A percentile compares a stretch with the other conserved stretches of the same genome.
phyloP scores from a whole-genome alignment of 1,140 invertebrate species.

The Galleria mellonella region DNA sequence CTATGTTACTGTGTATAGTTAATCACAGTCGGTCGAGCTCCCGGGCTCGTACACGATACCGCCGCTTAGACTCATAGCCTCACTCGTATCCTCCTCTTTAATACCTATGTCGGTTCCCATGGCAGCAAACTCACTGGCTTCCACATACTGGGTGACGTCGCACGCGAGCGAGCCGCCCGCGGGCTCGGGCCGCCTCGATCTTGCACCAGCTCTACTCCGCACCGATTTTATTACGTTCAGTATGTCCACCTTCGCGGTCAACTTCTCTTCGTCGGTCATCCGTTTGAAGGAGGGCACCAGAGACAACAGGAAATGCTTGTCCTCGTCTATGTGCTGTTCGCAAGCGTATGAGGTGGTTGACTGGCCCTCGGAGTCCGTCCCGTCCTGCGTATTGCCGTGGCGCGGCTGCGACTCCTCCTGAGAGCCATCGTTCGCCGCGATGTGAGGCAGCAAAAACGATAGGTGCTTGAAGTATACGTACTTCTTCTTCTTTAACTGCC shows the following conservation, averaged over 20 bases:
- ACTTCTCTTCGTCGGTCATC: conserved; percentile 34
- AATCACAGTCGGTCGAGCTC: no score
- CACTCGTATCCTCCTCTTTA: neutral
- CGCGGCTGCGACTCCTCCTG: neutral
- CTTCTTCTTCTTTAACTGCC: conserved; percentile 21
- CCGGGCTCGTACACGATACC: no score
- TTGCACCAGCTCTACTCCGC: neutral
- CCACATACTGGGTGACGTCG: neutral
- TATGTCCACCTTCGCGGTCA: conserved; percentile 37
- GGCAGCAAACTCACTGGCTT: conserved; percentile 16
- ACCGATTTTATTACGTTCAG: conserved; percentile 26
- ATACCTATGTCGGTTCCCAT: neutral
- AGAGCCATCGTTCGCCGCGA: conserved; percentile 2
- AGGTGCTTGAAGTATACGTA: conserved; percentile 44
- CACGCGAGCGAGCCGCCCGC: no score
- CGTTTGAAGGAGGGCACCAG: conserved; percentile 32
- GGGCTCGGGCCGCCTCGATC: neutral
- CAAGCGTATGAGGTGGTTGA: neutral
- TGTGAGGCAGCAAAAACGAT: conserved; percentile 29
- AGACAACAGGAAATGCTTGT: conserved; percentile 36
- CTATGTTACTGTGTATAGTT: no score
- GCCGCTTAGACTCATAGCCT: no score
- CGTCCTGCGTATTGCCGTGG: neutral
- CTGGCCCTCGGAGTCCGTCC: neutral
- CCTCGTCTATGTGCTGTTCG: conserved; percentile 28